These are phyloP conservation scores for Epistrophe grossulariae DNA, from an alignment of 2,888 invertebrate genomes.

Conservation along the genomic window DNA sequence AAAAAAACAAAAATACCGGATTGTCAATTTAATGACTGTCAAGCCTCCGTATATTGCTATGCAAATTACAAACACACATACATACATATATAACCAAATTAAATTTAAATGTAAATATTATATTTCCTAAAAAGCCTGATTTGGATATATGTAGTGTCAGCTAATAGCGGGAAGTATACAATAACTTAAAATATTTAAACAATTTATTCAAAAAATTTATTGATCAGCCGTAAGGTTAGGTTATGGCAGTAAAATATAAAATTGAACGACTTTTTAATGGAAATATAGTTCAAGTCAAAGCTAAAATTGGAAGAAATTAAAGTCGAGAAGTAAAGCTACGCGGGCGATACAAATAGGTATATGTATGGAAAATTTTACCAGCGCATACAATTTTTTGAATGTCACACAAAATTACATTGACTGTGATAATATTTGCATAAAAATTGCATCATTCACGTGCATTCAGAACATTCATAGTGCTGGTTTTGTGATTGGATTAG, in stretches of 20 bases:
- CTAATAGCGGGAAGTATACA: background rate
- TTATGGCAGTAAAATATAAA: background rate
- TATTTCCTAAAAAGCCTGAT: constrained; percentile 7
- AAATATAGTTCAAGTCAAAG: background rate
- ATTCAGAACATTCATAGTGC: constrained; percentile 49
- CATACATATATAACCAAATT: background rate
- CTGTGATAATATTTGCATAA: constrained; percentile 64
- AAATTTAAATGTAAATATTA: background rate
- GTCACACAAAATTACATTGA: constrained; percentile 57
- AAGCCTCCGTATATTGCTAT: constrained; percentile 10
- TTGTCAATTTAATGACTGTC: background rate
- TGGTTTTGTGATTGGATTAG: constrained; percentile 40
- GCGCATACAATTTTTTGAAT: constrained; percentile 65
- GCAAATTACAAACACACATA: constrained; percentile 1
- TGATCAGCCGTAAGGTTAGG: background rate
- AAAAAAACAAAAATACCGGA: background rate
- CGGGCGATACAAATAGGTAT: background rate
- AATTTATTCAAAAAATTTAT: background rate
- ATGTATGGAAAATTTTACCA: constrained; percentile 37
- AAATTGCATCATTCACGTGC: constrained; percentile 72
- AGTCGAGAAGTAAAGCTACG: constrained; percentile 58
- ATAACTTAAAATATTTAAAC: background rate
- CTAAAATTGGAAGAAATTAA: constrained; percentile 13
- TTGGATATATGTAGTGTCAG: background rate
- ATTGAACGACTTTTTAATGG: background rate